These are phyloP conservation scores for Pungitius pungitius DNA, from an alignment of 2,113 vertebrate species.

Conservation along the genomic window DNA sequence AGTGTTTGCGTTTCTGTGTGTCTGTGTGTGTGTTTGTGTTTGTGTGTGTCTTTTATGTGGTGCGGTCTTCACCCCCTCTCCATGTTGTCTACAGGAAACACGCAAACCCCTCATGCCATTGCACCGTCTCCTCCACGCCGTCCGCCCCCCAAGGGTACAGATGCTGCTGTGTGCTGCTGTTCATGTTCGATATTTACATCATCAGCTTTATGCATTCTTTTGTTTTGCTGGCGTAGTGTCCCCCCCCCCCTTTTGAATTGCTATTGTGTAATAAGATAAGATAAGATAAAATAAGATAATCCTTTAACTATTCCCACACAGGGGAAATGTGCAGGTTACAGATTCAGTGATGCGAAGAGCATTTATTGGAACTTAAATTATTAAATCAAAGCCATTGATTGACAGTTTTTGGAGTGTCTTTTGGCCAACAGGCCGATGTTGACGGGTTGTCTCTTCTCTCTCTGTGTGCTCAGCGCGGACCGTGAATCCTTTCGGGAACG, in stretches of 20 bases:
- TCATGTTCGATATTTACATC: conserved; percentile 37
- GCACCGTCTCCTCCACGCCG: conserved; percentile 74
- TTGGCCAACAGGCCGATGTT: conserved; percentile 50
- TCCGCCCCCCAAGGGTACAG: conserved; percentile 83
- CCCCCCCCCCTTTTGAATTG: not conserved
- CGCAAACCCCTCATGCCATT: conserved; percentile 82
- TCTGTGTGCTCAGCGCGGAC: conserved; percentile 85
- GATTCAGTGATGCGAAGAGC: conserved; percentile 28
- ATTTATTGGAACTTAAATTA: conserved; percentile 3
- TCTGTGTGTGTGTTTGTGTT: conserved; percentile 18
- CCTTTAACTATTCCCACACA: not conserved
- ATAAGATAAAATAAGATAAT: not conserved
- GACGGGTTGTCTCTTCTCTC: conserved; percentile 84
- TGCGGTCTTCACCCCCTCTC: conserved; percentile 67
- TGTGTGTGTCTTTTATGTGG: conserved; percentile 48
- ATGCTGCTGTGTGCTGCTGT: conserved; percentile 60
- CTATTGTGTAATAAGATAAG: conserved; percentile 16
- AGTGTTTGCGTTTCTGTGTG: conserved; percentile 23
- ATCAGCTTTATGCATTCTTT: conserved; percentile 34
- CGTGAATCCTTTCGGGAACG: conserved; percentile 86
- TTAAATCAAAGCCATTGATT: conserved; percentile 25
- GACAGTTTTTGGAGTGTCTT: conserved; percentile 31
- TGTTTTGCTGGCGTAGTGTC: conserved; percentile 26
- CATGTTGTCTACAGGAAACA: conserved; percentile 80
- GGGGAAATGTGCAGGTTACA: not conserved